phyloP scores from a whole-genome alignment of 2,113 vertebrate species.

The Dipodomys merriami region DNA sequence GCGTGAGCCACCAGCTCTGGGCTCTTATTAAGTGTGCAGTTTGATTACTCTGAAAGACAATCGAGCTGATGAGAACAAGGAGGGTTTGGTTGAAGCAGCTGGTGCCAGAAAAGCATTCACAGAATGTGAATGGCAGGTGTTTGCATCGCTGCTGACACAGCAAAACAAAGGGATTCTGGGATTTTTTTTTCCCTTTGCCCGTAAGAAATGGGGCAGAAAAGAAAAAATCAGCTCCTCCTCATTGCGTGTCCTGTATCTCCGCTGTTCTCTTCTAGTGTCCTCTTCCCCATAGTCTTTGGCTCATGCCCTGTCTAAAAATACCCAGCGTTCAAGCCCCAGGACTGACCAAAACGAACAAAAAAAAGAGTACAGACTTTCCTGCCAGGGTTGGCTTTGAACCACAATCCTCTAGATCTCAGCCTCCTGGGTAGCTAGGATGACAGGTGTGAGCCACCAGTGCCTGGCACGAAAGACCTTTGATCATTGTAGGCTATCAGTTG shows the following conservation, averaged over 20 bases:
- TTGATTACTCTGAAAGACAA: not conserved
- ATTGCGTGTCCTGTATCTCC: not conserved
- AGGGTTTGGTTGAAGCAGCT: not conserved
- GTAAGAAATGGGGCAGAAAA: not conserved
- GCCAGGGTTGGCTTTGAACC: no score
- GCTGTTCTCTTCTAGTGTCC: not conserved
- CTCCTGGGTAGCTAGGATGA: no score
- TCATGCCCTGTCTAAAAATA: constrained; percentile 63
- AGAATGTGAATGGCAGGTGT: not conserved
- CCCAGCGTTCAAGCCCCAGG: not conserved
- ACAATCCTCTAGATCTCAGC: no score
- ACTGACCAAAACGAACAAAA: no score
- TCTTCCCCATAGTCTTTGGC: constrained; percentile 21
- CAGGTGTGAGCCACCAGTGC: no score
- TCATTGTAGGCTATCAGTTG: no score
- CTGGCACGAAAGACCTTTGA: no score
- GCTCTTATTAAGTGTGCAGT: no score
- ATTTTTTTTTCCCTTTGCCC: constrained; percentile 1
- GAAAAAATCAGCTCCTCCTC: not conserved
- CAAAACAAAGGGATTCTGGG: not conserved
- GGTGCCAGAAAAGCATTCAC: not conserved
- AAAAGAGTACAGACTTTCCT: no score
- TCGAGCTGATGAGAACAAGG: not conserved
- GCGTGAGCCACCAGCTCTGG: no score
- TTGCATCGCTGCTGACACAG: constrained; percentile 12